Evolutionary conservation across 1,140 invertebrate species (phyloP).

Genomic region (Drosophila lini): DNA sequence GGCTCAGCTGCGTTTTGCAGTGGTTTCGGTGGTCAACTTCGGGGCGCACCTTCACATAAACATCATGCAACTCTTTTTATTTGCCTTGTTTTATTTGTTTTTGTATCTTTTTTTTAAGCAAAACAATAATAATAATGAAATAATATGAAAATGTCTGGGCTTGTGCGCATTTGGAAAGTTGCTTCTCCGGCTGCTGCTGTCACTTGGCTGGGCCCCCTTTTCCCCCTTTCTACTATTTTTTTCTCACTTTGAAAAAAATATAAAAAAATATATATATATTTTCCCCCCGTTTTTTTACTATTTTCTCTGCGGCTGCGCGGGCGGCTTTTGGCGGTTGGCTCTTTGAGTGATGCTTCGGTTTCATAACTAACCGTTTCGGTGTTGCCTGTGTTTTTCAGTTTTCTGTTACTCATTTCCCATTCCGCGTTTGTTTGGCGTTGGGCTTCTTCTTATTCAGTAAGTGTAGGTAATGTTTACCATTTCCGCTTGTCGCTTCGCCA

Average conservation of each 20-base stretch:
- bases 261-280: not conserved
- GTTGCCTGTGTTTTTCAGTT: slow-evolving; percentile 17
- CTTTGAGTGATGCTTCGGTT: slow-evolving; percentile 81
- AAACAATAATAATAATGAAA: slow-evolving; percentile 77
- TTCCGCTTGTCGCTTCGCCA: slow-evolving; percentile 77
- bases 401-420: slow-evolving; percentile 57
- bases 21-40: slow-evolving; percentile 44
- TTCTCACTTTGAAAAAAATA: slow-evolving; percentile 3
- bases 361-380: slow-evolving; percentile 77
- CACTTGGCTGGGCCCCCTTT: slow-evolving; percentile 41
- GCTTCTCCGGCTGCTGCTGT: slow-evolving; percentile 68
- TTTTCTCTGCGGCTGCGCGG: slow-evolving; percentile 54
- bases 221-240: slow-evolving; percentile 3
- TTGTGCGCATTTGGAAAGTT: slow-evolving; percentile 71
- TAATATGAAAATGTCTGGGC: slow-evolving; percentile 56
- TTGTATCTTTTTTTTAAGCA: slow-evolving; percentile 26
- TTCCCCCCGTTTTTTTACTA: not conserved
- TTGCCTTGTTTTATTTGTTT: slow-evolving; percentile 31
- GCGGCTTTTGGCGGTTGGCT: slow-evolving; percentile 68
- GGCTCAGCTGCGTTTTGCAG: slow-evolving; percentile 45
- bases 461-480: slow-evolving; percentile 82
- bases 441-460: slow-evolving; percentile 59
- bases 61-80: slow-evolving; percentile 55
- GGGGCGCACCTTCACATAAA: slow-evolving; percentile 38
- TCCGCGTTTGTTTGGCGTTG: slow-evolving; percentile 30